A percentile compares a stretch with the other conserved stretches of the same genome.
Evolutionary conservation across 1,140 invertebrate genomes (phyloP).

Genomic region (Lepeophtheirus salmonis): DNA sequence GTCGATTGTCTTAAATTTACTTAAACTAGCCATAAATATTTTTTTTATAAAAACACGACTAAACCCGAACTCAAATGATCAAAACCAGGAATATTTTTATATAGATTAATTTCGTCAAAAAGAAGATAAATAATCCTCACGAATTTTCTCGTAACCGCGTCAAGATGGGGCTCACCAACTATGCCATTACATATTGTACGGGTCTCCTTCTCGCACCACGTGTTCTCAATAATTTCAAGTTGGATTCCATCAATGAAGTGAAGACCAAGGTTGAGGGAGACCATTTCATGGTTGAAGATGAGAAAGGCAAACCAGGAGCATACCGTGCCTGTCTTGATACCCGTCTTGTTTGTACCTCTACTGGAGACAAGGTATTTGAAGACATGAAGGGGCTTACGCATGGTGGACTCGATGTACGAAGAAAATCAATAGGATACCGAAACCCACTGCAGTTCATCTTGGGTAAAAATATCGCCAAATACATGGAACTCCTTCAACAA

Average conservation of each 20-base stretch:
- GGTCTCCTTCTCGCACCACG: slow-evolving; percentile 87
- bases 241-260: slow-evolving; percentile 79
- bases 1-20: no score
- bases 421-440: slow-evolving; percentile 81
- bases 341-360: slow-evolving; percentile 85
- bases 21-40: no score
- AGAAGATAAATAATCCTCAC: no score
- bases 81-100: no score
- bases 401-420: slow-evolving; percentile 95
- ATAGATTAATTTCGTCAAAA: no score
- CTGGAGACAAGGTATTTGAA: slow-evolving; percentile 90
- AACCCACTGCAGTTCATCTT: slow-evolving; percentile 85
- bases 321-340: slow-evolving; percentile 95
- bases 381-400: slow-evolving; percentile 98
- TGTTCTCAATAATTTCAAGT: slow-evolving; percentile 72
- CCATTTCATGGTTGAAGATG: slow-evolving; percentile 81
- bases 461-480: slow-evolving; percentile 87
- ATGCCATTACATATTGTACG: slow-evolving; percentile 94
- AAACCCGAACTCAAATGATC: no score
- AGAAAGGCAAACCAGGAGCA: slow-evolving; percentile 78
- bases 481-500: slow-evolving; percentile 78
- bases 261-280: slow-evolving; percentile 75
- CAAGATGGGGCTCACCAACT: slow-evolving; percentile 95
- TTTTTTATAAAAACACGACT: no score
- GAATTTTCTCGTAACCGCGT: slow-evolving; percentile 83